Base-by-base conservation (phyloP, 2,888 invertebrate genomes). In the Nemapogon koenigi region DNA sequence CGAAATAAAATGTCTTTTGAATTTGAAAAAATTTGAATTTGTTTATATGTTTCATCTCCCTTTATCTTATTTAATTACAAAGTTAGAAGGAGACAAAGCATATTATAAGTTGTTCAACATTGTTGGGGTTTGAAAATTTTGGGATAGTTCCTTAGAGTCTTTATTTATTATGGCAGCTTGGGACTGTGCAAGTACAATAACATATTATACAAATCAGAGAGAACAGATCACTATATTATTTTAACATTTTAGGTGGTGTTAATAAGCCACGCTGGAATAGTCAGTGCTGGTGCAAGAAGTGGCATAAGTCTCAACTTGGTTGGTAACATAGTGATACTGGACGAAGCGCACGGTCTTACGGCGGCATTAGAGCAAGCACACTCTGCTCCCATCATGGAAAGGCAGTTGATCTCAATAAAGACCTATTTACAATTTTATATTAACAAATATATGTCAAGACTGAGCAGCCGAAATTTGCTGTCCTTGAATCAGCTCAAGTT, bases 301-400 rank as follows among this genome's bases (percentile, higher is more conserved):
- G 78, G 78, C 0, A 50, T 68, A 8, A 66, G 68, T 0, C 50
- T 85, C 0, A 70, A 79, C 40, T 52, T 85, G 1, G 84, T 86
- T 50, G 83, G 87, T 48, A 91, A 90, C 55, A 72, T 97, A 16
- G 80, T 99, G 0, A 90, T 99, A 41, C 81, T 93, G 13, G 99
- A 99, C 58, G 99, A 99, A 67, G 98, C 98, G 0, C 99, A 99
- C 53, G 99, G 98, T 62, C 81, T 99, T 1, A 72, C 97, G 7
- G 94, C 97, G 43, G 91, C 96, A 0, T 85, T 98, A 46, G 88
- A 90, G 43, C 88, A 88, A 53, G 91, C 97, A 50, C 87, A 97
- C 57, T 90, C 91, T 42, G 83, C 87, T 1, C 87, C 89, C 27
- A 72, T 97, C 10, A 83, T 79, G 1, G 81, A 83, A 0, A 73